Percentiles rank a stretch among this genome's conserved stretches.
Conservation (phyloP, 2,888 invertebrate species). For the Aporophyla lueneburgensis region DNA sequence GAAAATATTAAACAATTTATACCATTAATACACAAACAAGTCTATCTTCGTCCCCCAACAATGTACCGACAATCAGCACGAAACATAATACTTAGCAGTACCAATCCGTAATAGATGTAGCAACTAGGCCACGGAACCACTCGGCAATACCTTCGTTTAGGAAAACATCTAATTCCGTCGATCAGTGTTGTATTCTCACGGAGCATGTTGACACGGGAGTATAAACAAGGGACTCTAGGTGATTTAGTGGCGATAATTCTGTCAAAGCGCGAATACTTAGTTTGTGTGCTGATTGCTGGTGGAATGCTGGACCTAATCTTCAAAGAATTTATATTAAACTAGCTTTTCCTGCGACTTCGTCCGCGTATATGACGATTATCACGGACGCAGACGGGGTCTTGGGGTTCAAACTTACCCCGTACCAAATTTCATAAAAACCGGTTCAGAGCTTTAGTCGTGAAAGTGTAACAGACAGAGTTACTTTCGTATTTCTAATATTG, state of each 20-base stretch:
- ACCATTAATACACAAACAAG: conserved; percentile 10
- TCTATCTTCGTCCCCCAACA: conserved; percentile 34
- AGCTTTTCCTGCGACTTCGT: too few relatives aligned
- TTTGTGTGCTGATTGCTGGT: background rate
- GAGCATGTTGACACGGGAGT: conserved; percentile 55
- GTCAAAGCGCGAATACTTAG: conserved; percentile 35
- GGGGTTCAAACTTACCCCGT: too few relatives aligned
- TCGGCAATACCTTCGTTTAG: conserved; percentile 63
- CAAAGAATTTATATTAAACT: too few relatives aligned
- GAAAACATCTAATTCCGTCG: conserved; percentile 86
- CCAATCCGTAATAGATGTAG: conserved; percentile 49
- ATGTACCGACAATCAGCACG: conserved; percentile 30
- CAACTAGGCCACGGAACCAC: conserved; percentile 75
- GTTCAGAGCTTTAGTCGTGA: too few relatives aligned
- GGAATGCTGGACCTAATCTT: too few relatives aligned
- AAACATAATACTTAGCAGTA: conserved; percentile 27
- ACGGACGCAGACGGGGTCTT: too few relatives aligned
- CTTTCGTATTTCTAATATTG: too few relatives aligned
- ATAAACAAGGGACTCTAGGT: conserved; percentile 53
- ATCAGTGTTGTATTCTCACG: conserved; percentile 67
- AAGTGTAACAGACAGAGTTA: too few relatives aligned
- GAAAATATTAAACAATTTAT: too few relatives aligned
- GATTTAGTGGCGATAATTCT: conserved; percentile 59
- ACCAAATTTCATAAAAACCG: too few relatives aligned
- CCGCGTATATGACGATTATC: too few relatives aligned